Evolutionary conservation across 2,888 invertebrate genomes (phyloP).

Genomic region (Diachrysia chrysitis): DNA sequence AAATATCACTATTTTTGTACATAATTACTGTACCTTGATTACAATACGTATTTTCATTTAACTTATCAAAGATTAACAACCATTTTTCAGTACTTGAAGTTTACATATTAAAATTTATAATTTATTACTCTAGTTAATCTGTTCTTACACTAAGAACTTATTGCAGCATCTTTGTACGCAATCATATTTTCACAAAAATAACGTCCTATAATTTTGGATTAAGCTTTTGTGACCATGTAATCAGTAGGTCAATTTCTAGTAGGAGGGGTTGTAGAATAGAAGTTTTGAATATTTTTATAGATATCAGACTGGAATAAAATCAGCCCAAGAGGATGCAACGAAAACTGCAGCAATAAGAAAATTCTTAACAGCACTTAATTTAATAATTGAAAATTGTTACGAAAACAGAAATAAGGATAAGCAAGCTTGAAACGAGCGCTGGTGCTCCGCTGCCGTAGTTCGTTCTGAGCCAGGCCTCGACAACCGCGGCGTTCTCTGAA

Average conservation of each 20-base stretch:
- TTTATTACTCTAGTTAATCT: background rate
- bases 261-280: too few relatives aligned
- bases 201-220: background rate
- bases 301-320: too few relatives aligned
- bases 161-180: too few relatives aligned
- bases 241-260: too few relatives aligned
- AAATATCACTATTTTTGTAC: too few relatives aligned
- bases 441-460: constrained; percentile 68
- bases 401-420: constrained; percentile 70
- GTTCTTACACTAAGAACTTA: background rate
- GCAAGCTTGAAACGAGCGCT: constrained; percentile 67
- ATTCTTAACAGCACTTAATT: constrained; percentile 14
- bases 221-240: background rate
- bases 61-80: constrained; percentile 1
- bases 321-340: constrained; percentile 9
- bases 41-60: background rate
- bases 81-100: constrained; percentile 1
- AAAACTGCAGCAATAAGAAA: background rate
- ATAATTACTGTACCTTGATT: background rate
- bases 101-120: background rate
- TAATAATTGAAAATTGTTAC: constrained; percentile 66
- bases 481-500: constrained; percentile 63
- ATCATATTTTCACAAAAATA: background rate
- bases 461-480: constrained; percentile 73
- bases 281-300: too few relatives aligned